A percentile compares a stretch with the other conserved stretches of the same genome.
Evolutionary conservation across 1,140 invertebrate species (phyloP).

Genomic region (Thaumetopoea pityocampa): DNA sequence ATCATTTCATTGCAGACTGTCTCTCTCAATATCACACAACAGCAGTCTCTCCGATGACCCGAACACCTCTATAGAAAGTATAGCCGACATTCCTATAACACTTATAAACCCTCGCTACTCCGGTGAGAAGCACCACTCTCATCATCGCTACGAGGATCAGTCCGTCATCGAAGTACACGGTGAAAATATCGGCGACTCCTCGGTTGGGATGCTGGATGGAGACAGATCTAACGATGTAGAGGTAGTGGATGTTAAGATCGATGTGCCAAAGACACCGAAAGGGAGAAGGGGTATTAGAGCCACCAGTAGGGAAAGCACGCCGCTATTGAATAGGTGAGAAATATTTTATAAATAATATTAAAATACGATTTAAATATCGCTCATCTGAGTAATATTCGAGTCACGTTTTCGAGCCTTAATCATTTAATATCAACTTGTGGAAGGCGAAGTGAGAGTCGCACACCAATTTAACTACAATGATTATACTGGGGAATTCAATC

Average conservation of each 20-base stretch:
- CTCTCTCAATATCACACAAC: slow-evolving; percentile 57
- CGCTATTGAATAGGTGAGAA: slow-evolving; percentile 35
- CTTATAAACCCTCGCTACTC: slow-evolving; percentile 54
- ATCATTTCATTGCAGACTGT: slow-evolving; percentile 33
- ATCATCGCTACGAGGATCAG: no score
- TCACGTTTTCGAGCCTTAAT: no score
- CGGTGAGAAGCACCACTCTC: slow-evolving; percentile 25
- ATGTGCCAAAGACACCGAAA: slow-evolving; percentile 41
- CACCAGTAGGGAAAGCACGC: slow-evolving; percentile 33
- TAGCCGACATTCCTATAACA: slow-evolving; percentile 58
- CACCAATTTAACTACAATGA: no score
- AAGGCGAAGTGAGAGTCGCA: no score
- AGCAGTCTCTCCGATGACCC: slow-evolving; percentile 63
- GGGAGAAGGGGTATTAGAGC: slow-evolving; percentile 39
- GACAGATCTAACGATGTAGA: slow-evolving; percentile 7
- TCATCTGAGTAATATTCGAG: no score
- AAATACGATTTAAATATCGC: no score
- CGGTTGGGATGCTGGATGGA: no score
- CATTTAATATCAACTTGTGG: no score
- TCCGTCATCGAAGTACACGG: neutral
- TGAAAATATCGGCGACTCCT: no score
- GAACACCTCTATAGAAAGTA: slow-evolving; percentile 61
- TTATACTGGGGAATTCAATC: no score
- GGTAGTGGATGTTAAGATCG: no score
- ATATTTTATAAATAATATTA: no score